A percentile compares a stretch with the other conserved stretches of the same genome.
These are phyloP conservation scores for Nymphalis polychloros DNA, from an alignment of 2,888 invertebrate genomes.

Conservation along the genomic window DNA sequence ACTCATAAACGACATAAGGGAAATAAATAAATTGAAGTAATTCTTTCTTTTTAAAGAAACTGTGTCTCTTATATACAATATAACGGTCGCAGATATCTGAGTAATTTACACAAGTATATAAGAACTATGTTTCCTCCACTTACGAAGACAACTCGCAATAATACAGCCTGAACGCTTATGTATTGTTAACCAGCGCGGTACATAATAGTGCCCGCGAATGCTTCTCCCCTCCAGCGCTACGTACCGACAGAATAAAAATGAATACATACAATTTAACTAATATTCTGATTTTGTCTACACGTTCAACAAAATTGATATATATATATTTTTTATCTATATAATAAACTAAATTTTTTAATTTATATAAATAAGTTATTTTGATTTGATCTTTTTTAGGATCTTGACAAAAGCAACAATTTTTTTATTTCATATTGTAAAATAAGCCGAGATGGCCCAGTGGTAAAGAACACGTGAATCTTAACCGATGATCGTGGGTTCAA, in stretches of 20 bases:
- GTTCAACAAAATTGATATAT: not conserved
- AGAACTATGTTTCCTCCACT: not conserved
- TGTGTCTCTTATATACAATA: no score
- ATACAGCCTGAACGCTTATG: conserved; percentile 7
- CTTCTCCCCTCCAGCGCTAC: conserved; percentile 6
- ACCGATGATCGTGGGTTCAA: no score
- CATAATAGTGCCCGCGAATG: conserved; percentile 11
- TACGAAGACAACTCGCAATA: conserved; percentile 8
- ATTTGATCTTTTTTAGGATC: not conserved
- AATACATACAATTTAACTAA: not conserved
- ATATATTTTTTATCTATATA: not conserved
- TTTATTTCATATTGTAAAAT: no score
- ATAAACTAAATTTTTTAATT: not conserved
- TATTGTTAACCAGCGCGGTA: conserved; percentile 18
- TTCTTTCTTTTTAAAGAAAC: no score
- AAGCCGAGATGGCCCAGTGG: no score
- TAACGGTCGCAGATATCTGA: no score
- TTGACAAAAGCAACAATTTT: not conserved
- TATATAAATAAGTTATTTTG: not conserved
- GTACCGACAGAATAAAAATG: conserved; percentile 17
- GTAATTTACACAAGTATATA: not conserved
- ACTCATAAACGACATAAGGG: no score
- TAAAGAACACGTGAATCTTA: no score
- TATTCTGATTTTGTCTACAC: not conserved
- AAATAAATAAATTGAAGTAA: no score